Base-by-base conservation (phyloP, 2,888 invertebrate genomes). In the Meteorus cinctellus region DNA sequence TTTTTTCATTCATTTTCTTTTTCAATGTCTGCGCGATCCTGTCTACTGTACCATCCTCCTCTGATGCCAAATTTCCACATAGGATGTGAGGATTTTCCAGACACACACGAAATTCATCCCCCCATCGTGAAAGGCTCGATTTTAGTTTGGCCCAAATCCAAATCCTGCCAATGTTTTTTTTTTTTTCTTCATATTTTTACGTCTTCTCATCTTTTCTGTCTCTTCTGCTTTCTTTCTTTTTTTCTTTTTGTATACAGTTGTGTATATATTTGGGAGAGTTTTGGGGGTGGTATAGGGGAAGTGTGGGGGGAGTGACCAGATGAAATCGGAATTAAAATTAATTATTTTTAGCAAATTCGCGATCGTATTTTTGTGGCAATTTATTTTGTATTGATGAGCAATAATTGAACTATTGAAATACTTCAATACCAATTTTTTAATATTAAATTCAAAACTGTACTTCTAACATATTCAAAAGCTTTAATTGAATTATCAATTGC, bases 111-210 rank as follows among this genome's bases (percentile, higher is more conserved):
- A 41, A n/a, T 60, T 36, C 62, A 62, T 62, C n/a, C 59, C 16
- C 36, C 2, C 24, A 12, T n/a, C 55, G 34, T 34, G 8, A 27
- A n/a, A 19, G 71, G 59, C 62, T 72, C 45, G 71, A 72, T 63
- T 72, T 72, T 70, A 36, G 70, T 67, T 72, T 76, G 76, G 76
- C 62, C 41, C 14, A 51, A 55, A 76, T 76, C 76, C 76, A 76
- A 76, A 62, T 72, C 71, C 62, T 48, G 62, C 36, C 60, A 67
- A 24, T 68, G n/a, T 55, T 55, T 19, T 55, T 55, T 48, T 55
- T 55, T 19, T 55, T 55, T 55, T 55, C n/a, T 19, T 55, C 8
- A 6, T 55, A 55, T n/a, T 19, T 55, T 55, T 8, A n/a, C 48
- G 16, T n/a, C 16, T 48, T 41, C 12, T 12, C 12, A 16, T 48